These are phyloP conservation scores for Petrocephalus sullivani DNA, from an alignment of 2,797 vertebrate genomes.

Conservation along the genomic window DNA sequence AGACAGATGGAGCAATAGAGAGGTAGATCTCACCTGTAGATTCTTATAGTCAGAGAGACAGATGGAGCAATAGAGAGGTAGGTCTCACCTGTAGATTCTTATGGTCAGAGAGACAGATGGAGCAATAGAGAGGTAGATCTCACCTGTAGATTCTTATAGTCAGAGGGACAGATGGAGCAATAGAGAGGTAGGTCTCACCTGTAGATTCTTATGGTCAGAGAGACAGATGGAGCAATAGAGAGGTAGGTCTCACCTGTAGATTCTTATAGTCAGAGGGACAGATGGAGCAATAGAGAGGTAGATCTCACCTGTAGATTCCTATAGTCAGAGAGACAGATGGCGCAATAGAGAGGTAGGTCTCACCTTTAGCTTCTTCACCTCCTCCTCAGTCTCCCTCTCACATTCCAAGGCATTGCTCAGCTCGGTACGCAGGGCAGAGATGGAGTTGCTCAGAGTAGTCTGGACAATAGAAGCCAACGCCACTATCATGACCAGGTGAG, in stretches of 20 bases:
- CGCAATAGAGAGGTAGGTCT: slow-evolving; percentile 9
- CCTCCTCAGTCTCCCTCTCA: slow-evolving; percentile 75
- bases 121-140: slow-evolving; percentile 13
- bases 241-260: background rate
- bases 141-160: slow-evolving; percentile 74
- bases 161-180: background rate
- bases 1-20: too few relatives aligned
- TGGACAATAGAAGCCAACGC: slow-evolving; percentile 37
- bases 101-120: too few relatives aligned
- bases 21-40: too few relatives aligned
- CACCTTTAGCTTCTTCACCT: slow-evolving; percentile 83
- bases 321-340: background rate
- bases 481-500: background rate
- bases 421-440: slow-evolving; percentile 73
- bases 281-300: background rate
- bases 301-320: background rate
- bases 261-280: background rate
- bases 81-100: too few relatives aligned
- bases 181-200: background rate
- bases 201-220: background rate
- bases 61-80: too few relatives aligned
- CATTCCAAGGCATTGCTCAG: slow-evolving; percentile 71
- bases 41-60: too few relatives aligned
- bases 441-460: slow-evolving; percentile 73
- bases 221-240: background rate